These are phyloP conservation scores for Idaea aversata DNA, from an alignment of 2,888 invertebrate genomes.

Conservation along the genomic window DNA sequence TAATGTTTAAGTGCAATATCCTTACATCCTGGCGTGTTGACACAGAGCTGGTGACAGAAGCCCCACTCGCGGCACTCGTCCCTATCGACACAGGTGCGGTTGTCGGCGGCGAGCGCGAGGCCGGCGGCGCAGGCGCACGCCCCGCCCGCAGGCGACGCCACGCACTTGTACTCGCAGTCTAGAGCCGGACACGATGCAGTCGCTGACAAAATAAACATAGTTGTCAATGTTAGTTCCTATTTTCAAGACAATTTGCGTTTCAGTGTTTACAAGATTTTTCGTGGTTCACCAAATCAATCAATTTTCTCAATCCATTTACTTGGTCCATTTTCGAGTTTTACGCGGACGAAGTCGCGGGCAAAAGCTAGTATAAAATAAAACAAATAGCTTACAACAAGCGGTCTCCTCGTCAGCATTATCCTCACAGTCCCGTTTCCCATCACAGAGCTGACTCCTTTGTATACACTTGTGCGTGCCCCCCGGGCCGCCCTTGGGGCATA, in stretches of 20 bases:
- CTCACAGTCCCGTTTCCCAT: conserved; percentile 93
- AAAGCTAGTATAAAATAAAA: background rate
- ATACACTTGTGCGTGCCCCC: conserved; percentile 92
- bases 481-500: conserved; percentile 87
- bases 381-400: conserved; percentile 88
- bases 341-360: too few species aligned
- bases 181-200: conserved; percentile 89
- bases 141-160: conserved; percentile 93
- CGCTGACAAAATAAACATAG: conserved; percentile 74
- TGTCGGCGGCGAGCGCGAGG: conserved; percentile 89
- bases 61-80: conserved; percentile 97
- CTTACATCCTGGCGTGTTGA: conserved; percentile 88
- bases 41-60: conserved; percentile 96
- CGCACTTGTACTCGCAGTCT: conserved; percentile 95
- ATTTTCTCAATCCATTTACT: too few species aligned
- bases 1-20: conserved; percentile 13
- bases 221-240: too few species aligned
- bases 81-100: conserved; percentile 93
- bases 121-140: conserved; percentile 94
- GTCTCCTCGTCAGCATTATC: conserved; percentile 94
- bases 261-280: background rate
- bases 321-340: too few species aligned
- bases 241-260: background rate
- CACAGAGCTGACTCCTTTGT: conserved; percentile 91
- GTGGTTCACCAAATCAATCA: background rate